These are phyloP conservation scores for Drosophila pseudoananassae DNA, from an alignment of 1,140 invertebrate genomes.

Conservation along the genomic window DNA sequence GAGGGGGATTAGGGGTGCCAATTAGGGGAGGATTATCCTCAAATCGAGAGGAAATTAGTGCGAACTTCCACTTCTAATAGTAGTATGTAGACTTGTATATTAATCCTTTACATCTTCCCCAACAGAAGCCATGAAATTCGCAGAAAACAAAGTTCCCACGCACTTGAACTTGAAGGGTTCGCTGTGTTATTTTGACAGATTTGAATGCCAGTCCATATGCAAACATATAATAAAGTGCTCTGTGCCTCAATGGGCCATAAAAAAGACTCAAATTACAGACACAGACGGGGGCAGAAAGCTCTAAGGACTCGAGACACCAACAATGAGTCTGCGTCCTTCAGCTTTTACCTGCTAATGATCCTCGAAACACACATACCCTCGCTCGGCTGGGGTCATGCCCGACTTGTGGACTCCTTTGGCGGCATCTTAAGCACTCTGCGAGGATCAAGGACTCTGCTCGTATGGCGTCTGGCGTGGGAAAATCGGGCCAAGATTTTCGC, in stretches of 20 bases:
- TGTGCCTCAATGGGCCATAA: conserved; percentile 27
- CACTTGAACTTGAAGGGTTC: conserved; percentile 76
- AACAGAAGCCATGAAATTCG: conserved; percentile 44
- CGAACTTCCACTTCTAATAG: too few relatives aligned
- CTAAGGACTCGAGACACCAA: conserved; percentile 19
- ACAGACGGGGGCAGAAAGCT: conserved; percentile 16
- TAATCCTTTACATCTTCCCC: background rate
- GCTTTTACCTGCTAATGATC: conserved; percentile 73
- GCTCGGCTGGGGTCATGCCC: conserved; percentile 47
- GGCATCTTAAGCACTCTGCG: conserved; percentile 9
- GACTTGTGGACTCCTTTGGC: conserved; percentile 46
- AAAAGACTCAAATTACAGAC: conserved; percentile 70
- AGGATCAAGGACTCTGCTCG: conserved; percentile 35
- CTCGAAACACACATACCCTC: conserved; percentile 69
- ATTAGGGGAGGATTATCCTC: background rate
- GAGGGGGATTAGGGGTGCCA: conserved; percentile 23
- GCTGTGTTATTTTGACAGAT: conserved; percentile 65
- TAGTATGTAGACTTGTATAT: too few relatives aligned
- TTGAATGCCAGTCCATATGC: conserved; percentile 21
- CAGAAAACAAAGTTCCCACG: conserved; percentile 71
- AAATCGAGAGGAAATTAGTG: background rate
- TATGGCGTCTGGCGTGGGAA: conserved; percentile 50
- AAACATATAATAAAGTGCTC: conserved; percentile 18
- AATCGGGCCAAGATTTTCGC: conserved; percentile 38
- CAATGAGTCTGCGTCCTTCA: conserved; percentile 43